Conservation (phyloP, 2,797 vertebrate genomes). For the Fratercula arctica region DNA sequence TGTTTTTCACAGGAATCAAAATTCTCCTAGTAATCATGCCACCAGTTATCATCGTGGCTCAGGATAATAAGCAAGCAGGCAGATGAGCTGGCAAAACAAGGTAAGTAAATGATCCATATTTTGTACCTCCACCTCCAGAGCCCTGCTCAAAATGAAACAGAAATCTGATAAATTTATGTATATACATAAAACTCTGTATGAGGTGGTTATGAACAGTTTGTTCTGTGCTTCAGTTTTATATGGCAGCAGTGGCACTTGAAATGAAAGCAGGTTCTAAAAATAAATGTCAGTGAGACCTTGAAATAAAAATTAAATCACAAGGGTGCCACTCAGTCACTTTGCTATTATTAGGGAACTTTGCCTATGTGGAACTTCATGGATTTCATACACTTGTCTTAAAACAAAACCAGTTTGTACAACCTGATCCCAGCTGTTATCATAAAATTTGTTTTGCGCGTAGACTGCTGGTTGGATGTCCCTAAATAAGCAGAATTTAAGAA, state of each 20-base stretch:
- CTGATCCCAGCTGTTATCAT: not conserved
- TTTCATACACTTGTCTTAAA: not conserved
- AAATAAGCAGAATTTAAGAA: not conserved
- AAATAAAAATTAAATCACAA: not conserved
- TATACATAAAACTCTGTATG: not conserved
- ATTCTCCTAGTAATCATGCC: not conserved
- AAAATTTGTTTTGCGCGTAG: not conserved
- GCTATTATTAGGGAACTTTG: not conserved
- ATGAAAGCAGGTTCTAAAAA: not conserved
- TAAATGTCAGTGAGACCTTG: not conserved
- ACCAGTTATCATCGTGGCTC: not conserved
- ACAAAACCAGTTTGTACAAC: not conserved
- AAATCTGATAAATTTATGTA: not conserved
- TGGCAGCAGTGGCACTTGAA: not conserved
- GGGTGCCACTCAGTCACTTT: not conserved
- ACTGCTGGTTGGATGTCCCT: not conserved
- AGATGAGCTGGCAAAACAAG: not conserved
- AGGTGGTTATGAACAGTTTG: not conserved
- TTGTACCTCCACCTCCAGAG: not conserved
- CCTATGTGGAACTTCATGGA: not conserved
- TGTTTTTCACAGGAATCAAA: not conserved
- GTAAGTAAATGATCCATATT: not conserved
- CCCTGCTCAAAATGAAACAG: not conserved
- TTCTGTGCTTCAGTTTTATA: not conserved
- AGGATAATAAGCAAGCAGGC: not conserved